Base-by-base conservation (phyloP, 2,113 vertebrate species). In the Stigmatopora argus region DNA sequence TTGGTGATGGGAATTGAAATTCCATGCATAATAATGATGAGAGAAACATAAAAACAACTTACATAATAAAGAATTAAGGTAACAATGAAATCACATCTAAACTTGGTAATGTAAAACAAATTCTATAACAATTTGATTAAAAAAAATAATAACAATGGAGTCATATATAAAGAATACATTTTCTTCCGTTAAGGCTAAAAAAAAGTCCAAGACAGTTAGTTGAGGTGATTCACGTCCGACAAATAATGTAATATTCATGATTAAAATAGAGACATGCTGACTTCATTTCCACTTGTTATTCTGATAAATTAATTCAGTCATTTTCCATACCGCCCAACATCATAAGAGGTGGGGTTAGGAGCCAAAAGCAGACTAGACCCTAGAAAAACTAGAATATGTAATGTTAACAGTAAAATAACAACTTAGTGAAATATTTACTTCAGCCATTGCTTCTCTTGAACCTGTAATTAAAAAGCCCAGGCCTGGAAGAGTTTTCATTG, bases 41-140 rank as follows among this genome's bases (percentile, higher is more conserved):
- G 49, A 67, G 10, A 38, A 80, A 62, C 47, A 45, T 65, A 26
- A 55, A 82, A 80, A 75, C 73, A 78, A 63, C 46, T 66, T 49
- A 31, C 38, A 41, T 10, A 41, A 41, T 41, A 10, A 41, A 41
- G 1, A 41, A 41, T 41, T 41, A 41, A 41, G 9, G 4, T 41
- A 10, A 10, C 9, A 41, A 87, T 82, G 51, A 73, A 79, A 78
- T 78, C 72, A 73, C 17, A 75, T 63, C 65, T 53, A 65, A 78
- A 74, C 49, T 73, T 66, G 59, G 69, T 75, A 80, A 82, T 82
- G 75, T 78, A 84, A 77, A 44, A 21, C 1, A 61, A 69, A 83
- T 78, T 73, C 26, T 62, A 69, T 77, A 70, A 19, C 44, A n/a
- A n/a, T 6, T 51, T 51, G 3, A 21, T 47, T 67, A 63, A 46